A percentile compares a stretch with the other conserved stretches of the same genome.
These are phyloP conservation scores for Lepidurus arcticus DNA, from an alignment of 1,140 invertebrate genomes.

Conservation along the genomic window DNA sequence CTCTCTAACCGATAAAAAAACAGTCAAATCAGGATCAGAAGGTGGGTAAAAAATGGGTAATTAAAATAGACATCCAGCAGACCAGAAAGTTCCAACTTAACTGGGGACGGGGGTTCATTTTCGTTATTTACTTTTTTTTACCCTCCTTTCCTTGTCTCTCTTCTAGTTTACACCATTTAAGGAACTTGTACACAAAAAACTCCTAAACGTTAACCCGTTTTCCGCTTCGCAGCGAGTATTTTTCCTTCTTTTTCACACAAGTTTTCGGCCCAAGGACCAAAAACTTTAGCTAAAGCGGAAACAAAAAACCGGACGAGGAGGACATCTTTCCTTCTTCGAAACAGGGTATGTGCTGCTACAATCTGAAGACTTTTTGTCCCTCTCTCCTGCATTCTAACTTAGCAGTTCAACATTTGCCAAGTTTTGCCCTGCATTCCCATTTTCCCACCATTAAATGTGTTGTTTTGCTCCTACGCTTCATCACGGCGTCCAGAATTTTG, in stretches of 20 bases:
- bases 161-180: neutral
- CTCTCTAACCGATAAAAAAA: neutral
- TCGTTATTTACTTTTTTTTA: neutral
- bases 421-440: neutral
- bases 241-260: neutral
- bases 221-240: neutral
- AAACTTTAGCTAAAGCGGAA: neutral
- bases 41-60: neutral
- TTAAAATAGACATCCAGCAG: neutral
- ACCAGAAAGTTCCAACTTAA: neutral
- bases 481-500: neutral
- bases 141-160: neutral
- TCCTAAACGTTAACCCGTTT: neutral
- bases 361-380: neutral
- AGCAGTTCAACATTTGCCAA: neutral
- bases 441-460: neutral
- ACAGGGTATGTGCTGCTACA: neutral
- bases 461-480: neutral
- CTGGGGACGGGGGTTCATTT: neutral
- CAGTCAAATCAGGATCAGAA: neutral
- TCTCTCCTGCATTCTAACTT: neutral
- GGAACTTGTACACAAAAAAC: conserved; percentile 10
- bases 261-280: neutral
- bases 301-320: neutral
- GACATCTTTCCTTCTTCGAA: neutral